Evolutionary conservation across 2,797 vertebrate species (phyloP), one percentile per base, ranked within the genome.

Genomic region (Enteromius anoplus): DNA sequence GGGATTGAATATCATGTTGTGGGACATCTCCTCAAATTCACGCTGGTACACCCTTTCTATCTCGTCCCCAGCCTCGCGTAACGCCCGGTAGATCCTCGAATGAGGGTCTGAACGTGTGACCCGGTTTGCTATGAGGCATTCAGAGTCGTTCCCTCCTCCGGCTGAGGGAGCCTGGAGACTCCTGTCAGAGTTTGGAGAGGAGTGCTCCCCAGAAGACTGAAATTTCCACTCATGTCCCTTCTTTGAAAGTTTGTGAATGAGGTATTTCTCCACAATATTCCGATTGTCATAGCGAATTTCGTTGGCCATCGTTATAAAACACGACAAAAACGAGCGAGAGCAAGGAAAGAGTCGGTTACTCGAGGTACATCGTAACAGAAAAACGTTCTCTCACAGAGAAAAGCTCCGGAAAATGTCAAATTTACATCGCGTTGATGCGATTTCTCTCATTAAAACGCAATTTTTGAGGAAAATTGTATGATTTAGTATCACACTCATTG

Each of bases 241-340:
- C 89, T 95, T 93, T 3, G 93, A 92, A 91, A 97, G 95, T 92
- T 96, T 96, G 91, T 96, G 94, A 90, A 95, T 94, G 88, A 98
- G 95, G 89, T 94, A 98, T 86, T 94, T 94, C 88, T 95, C 93
- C 88, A 98, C 96, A 76, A 98, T 95, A 90, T 96, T 93, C 71
- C 95, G 94, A 91, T 93, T 96, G 89, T 95, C 95, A 51, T 96
- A 96, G 79, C 84, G 80, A 51, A 81, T 84, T 83, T 89, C 85
- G 83, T 89, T 79, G 75, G 88, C 91, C 90, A 89, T 91, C 21
- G 72, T 80, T 42, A 37, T 32, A 23, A 42, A 73, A 66, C 45
- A 53, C 32, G 66, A 73, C 78, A 37, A 62, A 70, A 79, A 65
- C 75, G 80, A 21, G 78, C 68, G 51, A 40, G 53, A 53, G 80